A percentile compares a stretch with the other conserved stretches of the same genome.
phyloP scores from a whole-genome alignment of 2,797 vertebrate species.

The Spizella passerina region DNA sequence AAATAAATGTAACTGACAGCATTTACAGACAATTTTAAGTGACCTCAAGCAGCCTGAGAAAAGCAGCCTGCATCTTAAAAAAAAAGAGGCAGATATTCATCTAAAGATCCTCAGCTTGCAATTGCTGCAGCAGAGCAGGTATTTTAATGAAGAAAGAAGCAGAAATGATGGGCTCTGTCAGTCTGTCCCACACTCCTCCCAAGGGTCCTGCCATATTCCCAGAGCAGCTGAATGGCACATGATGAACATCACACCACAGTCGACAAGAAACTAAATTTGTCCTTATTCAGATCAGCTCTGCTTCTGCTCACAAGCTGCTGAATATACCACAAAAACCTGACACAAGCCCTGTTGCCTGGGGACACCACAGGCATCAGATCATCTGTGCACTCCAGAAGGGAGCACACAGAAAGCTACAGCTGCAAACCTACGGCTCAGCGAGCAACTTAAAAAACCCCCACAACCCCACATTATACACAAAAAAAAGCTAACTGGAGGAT shows the following conservation, averaged over 20 bases:
- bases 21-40: neutral
- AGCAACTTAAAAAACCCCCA: neutral
- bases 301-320: neutral
- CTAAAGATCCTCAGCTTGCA: neutral
- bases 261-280: neutral
- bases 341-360: neutral
- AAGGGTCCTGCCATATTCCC: fast-evolving
- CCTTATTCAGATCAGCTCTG: neutral
- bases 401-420: neutral
- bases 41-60: neutral
- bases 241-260: neutral
- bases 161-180: neutral
- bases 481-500: neutral
- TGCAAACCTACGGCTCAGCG: neutral
- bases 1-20: neutral
- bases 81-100: neutral
- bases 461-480: neutral
- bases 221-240: neutral
- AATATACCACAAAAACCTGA: neutral
- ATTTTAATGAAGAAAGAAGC: neutral
- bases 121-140: neutral
- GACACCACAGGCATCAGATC: neutral
- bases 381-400: neutral
- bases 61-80: neutral
- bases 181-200: neutral